These are phyloP conservation scores for Hypotaenidia okinawae DNA, from an alignment of 2,797 vertebrate species.

Conservation along the genomic window DNA sequence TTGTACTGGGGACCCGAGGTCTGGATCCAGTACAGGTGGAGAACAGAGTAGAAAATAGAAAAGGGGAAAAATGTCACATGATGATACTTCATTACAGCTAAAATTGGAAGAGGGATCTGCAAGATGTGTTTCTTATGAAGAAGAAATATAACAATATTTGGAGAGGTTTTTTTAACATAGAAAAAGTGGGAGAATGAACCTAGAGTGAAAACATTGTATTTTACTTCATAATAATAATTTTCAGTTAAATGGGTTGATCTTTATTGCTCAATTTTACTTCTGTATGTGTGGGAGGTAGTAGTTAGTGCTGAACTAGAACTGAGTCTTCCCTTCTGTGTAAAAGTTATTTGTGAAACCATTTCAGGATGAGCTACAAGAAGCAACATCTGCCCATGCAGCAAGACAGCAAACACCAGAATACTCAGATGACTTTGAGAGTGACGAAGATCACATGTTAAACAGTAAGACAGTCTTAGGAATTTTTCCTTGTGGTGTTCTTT, in stretches of 20 bases:
- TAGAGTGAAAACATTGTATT: neutral
- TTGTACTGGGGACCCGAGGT: too few species aligned
- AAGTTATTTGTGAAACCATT: constrained; percentile 48
- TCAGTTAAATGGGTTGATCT: neutral
- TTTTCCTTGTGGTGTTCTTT: neutral
- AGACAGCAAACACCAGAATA: constrained; percentile 77
- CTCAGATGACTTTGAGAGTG: constrained; percentile 85
- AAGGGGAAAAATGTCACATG: neutral
- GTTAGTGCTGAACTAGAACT: neutral
- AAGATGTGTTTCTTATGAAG: rapidly evolving
- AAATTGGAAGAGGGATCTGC: neutral
- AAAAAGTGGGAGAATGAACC: neutral
- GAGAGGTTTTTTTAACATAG: neutral
- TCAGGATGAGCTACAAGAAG: constrained; percentile 87
- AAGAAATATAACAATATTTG: neutral
- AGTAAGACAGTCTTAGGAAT: neutral
- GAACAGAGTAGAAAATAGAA: neutral
- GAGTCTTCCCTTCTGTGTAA: neutral
- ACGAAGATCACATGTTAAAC: constrained; percentile 75
- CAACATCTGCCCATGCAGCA: constrained; percentile 78
- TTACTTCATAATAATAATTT: neutral
- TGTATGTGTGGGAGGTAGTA: neutral
- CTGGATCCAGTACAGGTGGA: too few species aligned
- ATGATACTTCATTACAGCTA: rapidly evolving
- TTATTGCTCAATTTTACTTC: neutral